Base-by-base conservation (phyloP, 53 echinoderm and acorn worm species). In the Hippasteria phrygiana region DNA sequence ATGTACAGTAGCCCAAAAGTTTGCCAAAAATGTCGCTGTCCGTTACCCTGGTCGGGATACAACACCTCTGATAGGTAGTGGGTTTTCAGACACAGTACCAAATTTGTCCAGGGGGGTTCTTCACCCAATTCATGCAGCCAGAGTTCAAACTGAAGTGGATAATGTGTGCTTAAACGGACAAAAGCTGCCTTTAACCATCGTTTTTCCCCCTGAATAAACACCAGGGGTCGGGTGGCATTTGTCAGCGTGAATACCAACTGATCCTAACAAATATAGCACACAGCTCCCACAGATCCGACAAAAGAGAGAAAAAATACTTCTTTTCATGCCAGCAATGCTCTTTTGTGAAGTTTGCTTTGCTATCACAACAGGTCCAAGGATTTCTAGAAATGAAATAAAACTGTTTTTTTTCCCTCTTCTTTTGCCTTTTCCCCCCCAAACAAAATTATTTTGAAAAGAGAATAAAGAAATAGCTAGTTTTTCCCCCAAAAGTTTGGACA, bases 121-220 rank as follows among this genome's bases (percentile, higher is more conserved):
- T 76, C 34, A 76, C 22, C 16, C 26, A 28, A 43, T 50, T 28
- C 29, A 32, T 51, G 14, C 18, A 33, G 2, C 28, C 28, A 27
- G 14, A 17, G 51, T 33, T 51, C 76, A 53, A 31, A 76, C 51
- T 32, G 47, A 32, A 76, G 59, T 12, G 51, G 18, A 76, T n/a
- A 76, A 76, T 76, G 76, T 76, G 76, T 76, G 8, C 50, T 76
- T 54, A 76, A 43, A 3, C 76, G 32, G 76, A 76, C 76, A 76
- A 76, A 32, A 53, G 32, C 76, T 18, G 31, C 76, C 51, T 37
- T 76, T 36, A 9, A 76, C 76, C 31, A 76, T 17, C 51, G 53
- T 67, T 67, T 67, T 67, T 67, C 67, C 67, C 17, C 76, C 50
- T 76, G 76, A 76, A 34, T 50, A 54, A 76, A 76, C 51, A 76